Conservation (phyloP, 2,888 invertebrate species). For the Selenia dentaria region DNA sequence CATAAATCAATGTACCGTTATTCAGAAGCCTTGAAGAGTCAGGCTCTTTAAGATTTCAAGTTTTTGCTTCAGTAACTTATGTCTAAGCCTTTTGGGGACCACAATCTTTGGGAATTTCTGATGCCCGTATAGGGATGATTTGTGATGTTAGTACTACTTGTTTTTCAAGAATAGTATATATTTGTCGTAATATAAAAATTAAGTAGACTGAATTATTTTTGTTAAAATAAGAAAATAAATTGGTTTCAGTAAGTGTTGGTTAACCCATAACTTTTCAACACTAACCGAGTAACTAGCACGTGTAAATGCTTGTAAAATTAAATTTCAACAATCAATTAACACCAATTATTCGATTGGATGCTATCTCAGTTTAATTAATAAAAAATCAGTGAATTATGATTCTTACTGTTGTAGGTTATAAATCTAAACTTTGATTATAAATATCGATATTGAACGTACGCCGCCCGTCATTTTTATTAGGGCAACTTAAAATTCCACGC, state of each 20-base stretch:
- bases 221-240: too few species aligned
- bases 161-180: too few species aligned
- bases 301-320: constrained; percentile 30
- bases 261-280: too few species aligned
- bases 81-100: constrained; percentile 34
- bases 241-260: too few species aligned
- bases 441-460: constrained; percentile 42
- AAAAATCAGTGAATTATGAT: constrained; percentile 42
- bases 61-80: constrained; percentile 56
- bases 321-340: constrained; percentile 30
- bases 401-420: constrained; percentile 37
- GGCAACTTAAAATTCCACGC: constrained; percentile 54
- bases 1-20: constrained; percentile 66
- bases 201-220: too few species aligned
- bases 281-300: constrained; percentile 20
- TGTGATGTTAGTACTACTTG: too few species aligned
- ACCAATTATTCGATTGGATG: constrained; percentile 31
- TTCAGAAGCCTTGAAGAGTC: constrained; percentile 49
- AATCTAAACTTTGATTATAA: constrained; percentile 37
- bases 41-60: constrained; percentile 53
- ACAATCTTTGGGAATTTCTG: constrained; percentile 20
- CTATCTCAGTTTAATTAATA: constrained; percentile 29
- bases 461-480: constrained; percentile 44
- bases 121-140: constrained; percentile 18
- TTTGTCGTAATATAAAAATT: too few species aligned